Evolutionary conservation across 2,113 vertebrate genomes (phyloP).

Genomic region (Anhinga rufa): DNA sequence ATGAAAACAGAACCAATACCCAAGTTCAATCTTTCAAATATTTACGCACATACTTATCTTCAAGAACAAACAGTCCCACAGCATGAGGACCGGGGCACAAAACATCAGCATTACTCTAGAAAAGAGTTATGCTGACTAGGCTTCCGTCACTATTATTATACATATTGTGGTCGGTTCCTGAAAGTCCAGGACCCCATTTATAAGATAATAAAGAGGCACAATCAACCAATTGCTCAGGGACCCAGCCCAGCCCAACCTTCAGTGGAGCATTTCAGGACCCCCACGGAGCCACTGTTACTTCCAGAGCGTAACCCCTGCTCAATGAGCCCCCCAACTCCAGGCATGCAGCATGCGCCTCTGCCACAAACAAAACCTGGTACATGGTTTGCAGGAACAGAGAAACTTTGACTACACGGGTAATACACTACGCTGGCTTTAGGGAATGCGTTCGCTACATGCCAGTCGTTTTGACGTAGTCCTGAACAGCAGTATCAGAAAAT

Average conservation of each 20-base stretch:
- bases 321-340: fast-evolving
- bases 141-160: background rate
- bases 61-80: background rate
- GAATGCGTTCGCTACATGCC: background rate
- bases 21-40: background rate
- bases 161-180: background rate
- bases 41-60: background rate
- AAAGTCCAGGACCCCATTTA: background rate
- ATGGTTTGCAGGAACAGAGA: background rate
- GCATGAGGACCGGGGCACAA: background rate
- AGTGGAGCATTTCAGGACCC: background rate
- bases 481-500: background rate
- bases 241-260: background rate
- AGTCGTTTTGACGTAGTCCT: background rate
- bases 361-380: background rate
- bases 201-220: background rate
- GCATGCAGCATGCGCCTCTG: background rate
- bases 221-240: background rate
- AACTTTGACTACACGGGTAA: background rate
- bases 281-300: background rate
- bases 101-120: background rate
- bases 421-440: background rate
- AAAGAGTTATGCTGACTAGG: background rate
- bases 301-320: background rate
- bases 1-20: background rate